Conservation (phyloP, 2,888 invertebrate genomes). For the Caenorhabditis doughertyi region DNA sequence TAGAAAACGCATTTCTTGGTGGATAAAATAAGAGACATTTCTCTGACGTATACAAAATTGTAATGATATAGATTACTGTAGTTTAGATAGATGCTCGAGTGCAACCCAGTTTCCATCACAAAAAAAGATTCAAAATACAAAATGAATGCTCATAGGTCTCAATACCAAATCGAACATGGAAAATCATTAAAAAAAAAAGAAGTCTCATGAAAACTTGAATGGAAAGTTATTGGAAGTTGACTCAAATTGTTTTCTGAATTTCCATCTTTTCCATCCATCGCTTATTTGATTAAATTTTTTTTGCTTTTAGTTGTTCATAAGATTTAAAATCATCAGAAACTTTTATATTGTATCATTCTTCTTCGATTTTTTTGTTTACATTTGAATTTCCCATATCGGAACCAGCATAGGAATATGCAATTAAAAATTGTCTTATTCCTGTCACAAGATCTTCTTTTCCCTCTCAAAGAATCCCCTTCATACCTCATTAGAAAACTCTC, state of each 20-base stretch:
- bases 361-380: not conserved
- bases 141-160: too few relatives aligned
- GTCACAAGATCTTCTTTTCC: not conserved
- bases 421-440: constrained; percentile 36
- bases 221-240: constrained; percentile 6
- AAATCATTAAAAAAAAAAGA: not conserved
- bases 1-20: too few relatives aligned
- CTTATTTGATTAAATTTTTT: too few relatives aligned
- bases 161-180: too few relatives aligned
- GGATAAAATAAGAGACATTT: too few relatives aligned
- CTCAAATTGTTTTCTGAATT: constrained; percentile 6
- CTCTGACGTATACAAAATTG: too few relatives aligned
- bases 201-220: not conserved
- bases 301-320: too few relatives aligned
- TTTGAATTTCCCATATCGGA: not conserved
- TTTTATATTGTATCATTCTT: not conserved
- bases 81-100: too few relatives aligned
- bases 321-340: too few relatives aligned
- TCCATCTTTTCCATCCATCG: constrained; percentile 1
- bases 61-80: too few relatives aligned
- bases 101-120: too few relatives aligned
- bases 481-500: constrained; percentile 22
- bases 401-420: constrained; percentile 31
- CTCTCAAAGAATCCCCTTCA: not conserved
- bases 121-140: too few relatives aligned